Evolutionary conservation across 1,140 invertebrate genomes (phyloP).

Genomic region (Zaprionus gabonicus): DNA sequence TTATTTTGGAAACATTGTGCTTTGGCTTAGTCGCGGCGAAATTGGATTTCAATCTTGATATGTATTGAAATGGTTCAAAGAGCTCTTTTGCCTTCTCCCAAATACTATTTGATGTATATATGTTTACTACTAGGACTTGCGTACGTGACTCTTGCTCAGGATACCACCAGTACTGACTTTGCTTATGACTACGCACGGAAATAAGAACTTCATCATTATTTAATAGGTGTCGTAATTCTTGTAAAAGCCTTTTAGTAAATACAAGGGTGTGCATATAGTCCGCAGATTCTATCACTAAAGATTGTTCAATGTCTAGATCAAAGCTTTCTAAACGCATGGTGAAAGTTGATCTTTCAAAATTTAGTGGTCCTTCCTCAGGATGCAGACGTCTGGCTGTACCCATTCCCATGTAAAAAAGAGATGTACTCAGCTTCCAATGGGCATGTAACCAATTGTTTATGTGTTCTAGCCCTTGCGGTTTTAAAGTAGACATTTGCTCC

Average conservation of each 20-base stretch:
- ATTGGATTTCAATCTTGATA: constrained; percentile 41
- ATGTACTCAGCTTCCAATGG: constrained; percentile 47
- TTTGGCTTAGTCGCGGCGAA: constrained; percentile 18
- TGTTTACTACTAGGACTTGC: constrained; percentile 47
- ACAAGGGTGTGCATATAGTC: constrained; percentile 47
- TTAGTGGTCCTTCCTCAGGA: constrained; percentile 30
- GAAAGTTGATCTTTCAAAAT: constrained; percentile 32
- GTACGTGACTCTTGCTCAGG: constrained; percentile 48
- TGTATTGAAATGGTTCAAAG: constrained; percentile 38
- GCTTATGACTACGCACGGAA: constrained; percentile 44
- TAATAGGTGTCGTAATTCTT: constrained; percentile 35
- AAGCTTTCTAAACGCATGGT: constrained; percentile 49
- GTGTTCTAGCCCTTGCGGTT: constrained; percentile 42
- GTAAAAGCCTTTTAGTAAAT: constrained; percentile 34
- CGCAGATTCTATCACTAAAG: constrained; percentile 36
- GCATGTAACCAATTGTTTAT: constrained; percentile 54
- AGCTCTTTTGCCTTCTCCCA: constrained; percentile 27
- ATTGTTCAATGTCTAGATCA: constrained; percentile 37
- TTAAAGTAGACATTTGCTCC: constrained; percentile 48
- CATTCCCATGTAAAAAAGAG: constrained; percentile 54
- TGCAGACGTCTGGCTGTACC: constrained; percentile 33
- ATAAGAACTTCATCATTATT: constrained; percentile 41
- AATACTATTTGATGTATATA: constrained; percentile 27
- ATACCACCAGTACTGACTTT: constrained; percentile 52
- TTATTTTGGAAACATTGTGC: neutral